Percentiles rank a stretch among this genome's conserved stretches.
Evolutionary conservation across 53 echinoderm and acorn worm species (phyloP).

Genomic region (Temnopleurus reevesii): DNA sequence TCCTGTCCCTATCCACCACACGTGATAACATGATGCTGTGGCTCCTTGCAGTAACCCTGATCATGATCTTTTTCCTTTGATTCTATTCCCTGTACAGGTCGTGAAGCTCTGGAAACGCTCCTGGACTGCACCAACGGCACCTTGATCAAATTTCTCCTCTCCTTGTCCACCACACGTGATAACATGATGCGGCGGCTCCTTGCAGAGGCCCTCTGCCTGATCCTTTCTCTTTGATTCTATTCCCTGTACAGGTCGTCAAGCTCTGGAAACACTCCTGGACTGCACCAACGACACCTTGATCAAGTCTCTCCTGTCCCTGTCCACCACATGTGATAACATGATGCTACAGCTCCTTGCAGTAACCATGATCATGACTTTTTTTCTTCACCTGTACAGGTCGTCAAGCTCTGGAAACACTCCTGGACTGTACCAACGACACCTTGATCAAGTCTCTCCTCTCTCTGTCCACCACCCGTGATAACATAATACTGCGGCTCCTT

Average conservation of each 20-base stretch:
- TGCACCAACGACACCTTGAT: slow-evolving; percentile 61
- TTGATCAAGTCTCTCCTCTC: slow-evolving; percentile 63
- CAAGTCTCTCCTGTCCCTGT: slow-evolving; percentile 60
- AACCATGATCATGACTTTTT: slow-evolving; percentile 46
- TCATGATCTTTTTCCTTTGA: too few relatives aligned
- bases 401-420: slow-evolving; percentile 59
- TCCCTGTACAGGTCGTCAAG: slow-evolving; percentile 1
- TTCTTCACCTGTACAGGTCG: not conserved
- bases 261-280: slow-evolving; percentile 66
- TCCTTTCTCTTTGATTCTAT: slow-evolving; percentile 40
- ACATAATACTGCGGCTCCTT: slow-evolving; percentile 54
- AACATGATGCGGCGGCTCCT: slow-evolving; percentile 52
- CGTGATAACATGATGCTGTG: slow-evolving; percentile 48
- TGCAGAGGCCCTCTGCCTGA: slow-evolving; percentile 73
- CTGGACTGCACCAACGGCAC: slow-evolving; percentile 63
- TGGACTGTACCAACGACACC: slow-evolving; percentile 62
- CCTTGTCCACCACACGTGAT: slow-evolving; percentile 54
- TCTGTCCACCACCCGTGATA: slow-evolving; percentile 51
- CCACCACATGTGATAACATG: slow-evolving; percentile 43
- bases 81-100: not conserved
- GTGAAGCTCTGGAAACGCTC: slow-evolving; percentile 59
- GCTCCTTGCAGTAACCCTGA: slow-evolving; percentile 72
- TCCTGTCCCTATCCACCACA: slow-evolving; percentile 55
- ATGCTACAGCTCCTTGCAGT: slow-evolving; percentile 68
- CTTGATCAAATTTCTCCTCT: slow-evolving; percentile 60